phyloP scores from a whole-genome alignment of 2,113 vertebrate species.

The Thermophis baileyi region DNA sequence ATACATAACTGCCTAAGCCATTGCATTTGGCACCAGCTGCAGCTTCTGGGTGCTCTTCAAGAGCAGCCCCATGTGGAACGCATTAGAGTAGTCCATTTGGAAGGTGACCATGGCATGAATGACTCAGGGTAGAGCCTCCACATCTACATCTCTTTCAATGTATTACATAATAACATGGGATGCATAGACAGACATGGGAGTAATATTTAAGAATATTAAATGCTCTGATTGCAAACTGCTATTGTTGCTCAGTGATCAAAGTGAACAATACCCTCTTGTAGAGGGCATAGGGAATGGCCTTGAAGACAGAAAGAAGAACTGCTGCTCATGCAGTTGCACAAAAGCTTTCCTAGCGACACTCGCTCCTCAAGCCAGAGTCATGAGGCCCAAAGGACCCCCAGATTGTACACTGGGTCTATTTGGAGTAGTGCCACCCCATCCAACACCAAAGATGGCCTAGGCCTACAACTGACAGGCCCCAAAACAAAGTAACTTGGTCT shows the following conservation, averaged over 20 bases:
- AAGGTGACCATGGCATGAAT: neutral
- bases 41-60: neutral
- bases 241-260: too few species aligned
- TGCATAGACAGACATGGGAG: too few species aligned
- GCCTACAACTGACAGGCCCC: neutral
- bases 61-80: neutral
- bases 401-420: neutral
- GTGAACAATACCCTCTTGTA: too few species aligned
- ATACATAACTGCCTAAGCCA: neutral
- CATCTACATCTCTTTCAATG: neutral
- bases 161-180: too few species aligned
- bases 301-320: too few species aligned
- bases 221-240: too few species aligned
- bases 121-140: neutral
- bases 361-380: neutral
- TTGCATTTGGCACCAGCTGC: neutral
- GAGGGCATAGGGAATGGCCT: too few species aligned
- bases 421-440: neutral
- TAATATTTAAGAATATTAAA: too few species aligned
- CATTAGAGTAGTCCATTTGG: neutral
- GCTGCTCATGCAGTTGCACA: neutral
- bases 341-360: neutral
- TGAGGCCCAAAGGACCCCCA: neutral
- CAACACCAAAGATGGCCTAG: neutral
- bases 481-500: neutral